Conservation (phyloP, 2,888 invertebrate genomes). For the Pristionchus maxplancki region DNA sequence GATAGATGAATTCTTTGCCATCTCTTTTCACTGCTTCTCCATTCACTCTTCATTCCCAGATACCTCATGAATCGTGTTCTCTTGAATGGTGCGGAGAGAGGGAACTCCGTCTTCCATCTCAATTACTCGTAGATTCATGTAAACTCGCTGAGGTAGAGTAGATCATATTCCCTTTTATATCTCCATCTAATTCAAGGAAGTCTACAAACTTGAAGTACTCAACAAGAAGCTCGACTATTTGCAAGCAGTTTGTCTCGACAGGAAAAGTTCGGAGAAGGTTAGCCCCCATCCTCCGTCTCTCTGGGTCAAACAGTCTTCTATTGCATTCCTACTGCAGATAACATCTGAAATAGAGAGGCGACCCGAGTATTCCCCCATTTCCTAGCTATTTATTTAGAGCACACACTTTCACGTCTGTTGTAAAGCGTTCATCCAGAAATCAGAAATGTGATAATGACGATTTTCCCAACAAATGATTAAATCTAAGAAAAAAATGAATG, state of each 20-base stretch:
- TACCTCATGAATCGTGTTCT: conserved; percentile 9
- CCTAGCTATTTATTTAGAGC: background rate
- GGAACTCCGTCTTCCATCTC: conserved; percentile 11
- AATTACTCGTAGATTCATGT: conserved; percentile 23
- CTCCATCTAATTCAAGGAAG: conserved; percentile 12
- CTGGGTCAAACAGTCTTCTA: background rate
- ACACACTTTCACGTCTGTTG: background rate
- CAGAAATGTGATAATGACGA: no score
- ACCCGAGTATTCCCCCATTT: background rate
- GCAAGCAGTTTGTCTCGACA: conserved; percentile 26
- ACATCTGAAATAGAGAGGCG: background rate
- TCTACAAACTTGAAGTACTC: conserved; percentile 34
- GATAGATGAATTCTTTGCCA: background rate
- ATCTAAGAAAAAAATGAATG: no score
- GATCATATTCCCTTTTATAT: background rate
- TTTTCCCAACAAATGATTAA: no score
- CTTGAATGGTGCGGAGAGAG: conserved; percentile 49
- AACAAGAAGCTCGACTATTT: conserved; percentile 39
- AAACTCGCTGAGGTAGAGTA: conserved; percentile 29
- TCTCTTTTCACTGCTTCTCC: background rate
- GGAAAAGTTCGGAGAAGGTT: conserved; percentile 1
- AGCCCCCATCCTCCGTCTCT: background rate
- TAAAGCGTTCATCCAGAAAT: background rate
- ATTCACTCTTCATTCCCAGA: background rate
- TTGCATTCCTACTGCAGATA: background rate